phyloP scores from a whole-genome alignment of 2,113 vertebrate species.

The Oceanites oceanicus region DNA sequence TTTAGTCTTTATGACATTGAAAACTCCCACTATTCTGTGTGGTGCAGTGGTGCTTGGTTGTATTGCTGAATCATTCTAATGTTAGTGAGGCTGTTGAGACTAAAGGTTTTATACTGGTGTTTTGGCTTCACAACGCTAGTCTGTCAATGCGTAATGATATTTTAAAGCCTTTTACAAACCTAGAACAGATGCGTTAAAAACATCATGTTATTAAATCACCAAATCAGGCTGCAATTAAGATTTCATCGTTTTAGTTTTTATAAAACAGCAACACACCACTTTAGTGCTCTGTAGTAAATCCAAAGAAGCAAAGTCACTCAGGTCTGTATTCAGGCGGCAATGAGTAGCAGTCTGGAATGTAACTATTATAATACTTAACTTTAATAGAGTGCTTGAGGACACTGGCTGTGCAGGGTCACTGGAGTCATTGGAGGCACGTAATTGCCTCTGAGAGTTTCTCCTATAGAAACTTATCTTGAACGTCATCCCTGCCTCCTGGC shows the following conservation, averaged over 20 bases:
- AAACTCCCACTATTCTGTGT: constrained; percentile 33
- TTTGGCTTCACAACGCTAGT: background rate
- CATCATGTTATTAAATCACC: background rate
- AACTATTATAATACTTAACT: background rate
- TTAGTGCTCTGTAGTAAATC: background rate
- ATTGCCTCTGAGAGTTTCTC: constrained; percentile 13
- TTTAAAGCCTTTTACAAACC: background rate
- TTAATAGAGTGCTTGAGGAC: background rate
- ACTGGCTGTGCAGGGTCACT: background rate
- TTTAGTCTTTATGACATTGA: constrained; percentile 51
- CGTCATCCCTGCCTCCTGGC: background rate
- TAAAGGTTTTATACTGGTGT: constrained; percentile 22
- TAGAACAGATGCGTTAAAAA: background rate
- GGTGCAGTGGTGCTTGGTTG: constrained; percentile 20
- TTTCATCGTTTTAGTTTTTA: background rate
- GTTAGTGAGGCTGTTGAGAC: constrained; percentile 47
- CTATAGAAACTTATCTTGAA: background rate
- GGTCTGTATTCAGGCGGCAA: background rate
- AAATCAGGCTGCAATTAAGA: background rate
- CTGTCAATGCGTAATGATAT: background rate
- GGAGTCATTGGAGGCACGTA: background rate
- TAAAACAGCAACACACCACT: background rate
- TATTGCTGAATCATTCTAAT: constrained; percentile 51
- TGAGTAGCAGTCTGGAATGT: background rate
- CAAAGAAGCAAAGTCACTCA: background rate